These are phyloP conservation scores for Zosterops lateralis DNA, from an alignment of 2,113 vertebrate genomes.

Conservation along the genomic window DNA sequence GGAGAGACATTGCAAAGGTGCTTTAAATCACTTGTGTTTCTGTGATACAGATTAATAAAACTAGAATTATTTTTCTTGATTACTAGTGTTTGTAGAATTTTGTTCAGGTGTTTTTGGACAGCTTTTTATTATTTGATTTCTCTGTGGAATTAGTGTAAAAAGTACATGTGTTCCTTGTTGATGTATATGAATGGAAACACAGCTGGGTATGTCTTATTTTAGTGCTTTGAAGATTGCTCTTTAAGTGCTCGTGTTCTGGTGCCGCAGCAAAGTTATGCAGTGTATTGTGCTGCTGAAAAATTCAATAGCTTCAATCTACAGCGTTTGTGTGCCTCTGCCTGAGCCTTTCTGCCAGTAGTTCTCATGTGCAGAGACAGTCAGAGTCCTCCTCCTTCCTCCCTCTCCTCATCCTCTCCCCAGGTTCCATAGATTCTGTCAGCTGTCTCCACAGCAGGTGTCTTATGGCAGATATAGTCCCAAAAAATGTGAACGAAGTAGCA, in stretches of 20 bases:
- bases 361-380: not conserved
- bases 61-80: not conserved
- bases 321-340: not conserved
- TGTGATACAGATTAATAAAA: not conserved
- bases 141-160: not conserved
- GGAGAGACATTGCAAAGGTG: not conserved
- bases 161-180: not conserved
- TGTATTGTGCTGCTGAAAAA: slow-evolving; percentile 12
- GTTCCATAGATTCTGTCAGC: not conserved
- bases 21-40: not conserved
- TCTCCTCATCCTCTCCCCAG: not conserved
- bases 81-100: not conserved
- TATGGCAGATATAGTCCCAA: not conserved
- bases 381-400: not conserved
- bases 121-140: not conserved
- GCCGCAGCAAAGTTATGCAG: not conserved
- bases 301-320: not conserved
- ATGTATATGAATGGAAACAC: not conserved
- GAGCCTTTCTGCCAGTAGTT: not conserved
- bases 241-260: not conserved
- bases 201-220: not conserved
- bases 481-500: not conserved
- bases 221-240: not conserved
- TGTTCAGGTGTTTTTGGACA: not conserved
- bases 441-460: slow-evolving; percentile 8